Conservation (phyloP, 2,113 vertebrate genomes). For the Xenopus laevis region DNA sequence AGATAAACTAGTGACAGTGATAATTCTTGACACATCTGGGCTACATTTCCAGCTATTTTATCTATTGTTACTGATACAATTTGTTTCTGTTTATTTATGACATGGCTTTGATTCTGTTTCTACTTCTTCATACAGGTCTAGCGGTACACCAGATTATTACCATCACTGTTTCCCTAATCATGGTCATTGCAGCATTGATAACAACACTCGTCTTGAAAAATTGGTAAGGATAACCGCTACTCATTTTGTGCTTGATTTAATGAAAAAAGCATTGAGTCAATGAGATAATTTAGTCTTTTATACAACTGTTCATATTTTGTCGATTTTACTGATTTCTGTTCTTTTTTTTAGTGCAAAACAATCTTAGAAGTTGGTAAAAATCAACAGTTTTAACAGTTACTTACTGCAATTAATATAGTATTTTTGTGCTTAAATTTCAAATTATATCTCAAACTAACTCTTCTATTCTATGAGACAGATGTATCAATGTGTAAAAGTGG, state of each 20-base stretch:
- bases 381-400: too few species aligned
- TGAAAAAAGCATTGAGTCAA: too few species aligned
- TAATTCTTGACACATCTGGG: slow-evolving; percentile 13
- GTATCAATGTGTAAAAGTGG: too few species aligned
- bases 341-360: too few species aligned
- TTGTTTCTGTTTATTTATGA: slow-evolving; percentile 35
- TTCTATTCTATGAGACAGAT: too few species aligned
- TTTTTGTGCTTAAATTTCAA: too few species aligned
- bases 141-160: slow-evolving; percentile 98
- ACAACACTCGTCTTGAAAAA: slow-evolving; percentile 99
- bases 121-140: slow-evolving; percentile 76
- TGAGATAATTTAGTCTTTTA: too few species aligned
- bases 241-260: slow-evolving; percentile 8
- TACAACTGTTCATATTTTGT: too few species aligned
- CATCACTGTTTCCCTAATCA: slow-evolving; percentile 98
- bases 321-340: too few species aligned
- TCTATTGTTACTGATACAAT: slow-evolving; percentile 1
- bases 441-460: too few species aligned
- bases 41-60: slow-evolving; percentile 12
- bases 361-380: too few species aligned
- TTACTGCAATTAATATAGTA: too few species aligned
- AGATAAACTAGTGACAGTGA: neutral
- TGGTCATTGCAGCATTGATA: slow-evolving; percentile 97
- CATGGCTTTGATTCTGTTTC: slow-evolving; percentile 25
- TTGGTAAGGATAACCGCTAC: slow-evolving; percentile 79